phyloP scores from a whole-genome alignment of 2,888 invertebrate species.

The Gandaritis pyraliata region DNA sequence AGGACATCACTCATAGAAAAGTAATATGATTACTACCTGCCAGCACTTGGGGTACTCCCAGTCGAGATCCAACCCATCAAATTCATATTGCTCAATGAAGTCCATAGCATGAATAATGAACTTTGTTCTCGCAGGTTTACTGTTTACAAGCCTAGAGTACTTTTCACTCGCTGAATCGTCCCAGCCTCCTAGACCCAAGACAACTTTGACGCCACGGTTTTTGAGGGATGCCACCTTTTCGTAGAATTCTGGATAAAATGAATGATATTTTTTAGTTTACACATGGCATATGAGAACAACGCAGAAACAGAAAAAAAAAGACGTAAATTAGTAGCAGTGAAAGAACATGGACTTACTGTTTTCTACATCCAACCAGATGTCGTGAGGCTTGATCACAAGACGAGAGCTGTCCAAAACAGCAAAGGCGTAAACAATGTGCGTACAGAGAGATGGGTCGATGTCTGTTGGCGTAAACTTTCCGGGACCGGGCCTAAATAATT shows the following conservation, averaged over 20 bases:
- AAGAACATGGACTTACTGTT: slow-evolving; percentile 86
- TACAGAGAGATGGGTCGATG: slow-evolving; percentile 93
- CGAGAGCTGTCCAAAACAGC: slow-evolving; percentile 92
- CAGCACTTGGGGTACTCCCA: slow-evolving; percentile 98
- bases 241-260: slow-evolving; percentile 88
- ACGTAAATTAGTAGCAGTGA: not conserved
- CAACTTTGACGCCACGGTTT: slow-evolving; percentile 89
- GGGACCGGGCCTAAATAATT: slow-evolving; percentile 86
- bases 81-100: slow-evolving; percentile 91
- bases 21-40: slow-evolving; percentile 84
- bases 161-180: slow-evolving; percentile 96
- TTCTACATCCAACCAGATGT: slow-evolving; percentile 95
- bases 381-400: slow-evolving; percentile 92
- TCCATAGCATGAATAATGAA: slow-evolving; percentile 91
- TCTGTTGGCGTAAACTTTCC: slow-evolving; percentile 93
- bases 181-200: slow-evolving; percentile 97
- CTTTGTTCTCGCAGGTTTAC: slow-evolving; percentile 86
- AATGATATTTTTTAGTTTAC: not conserved
- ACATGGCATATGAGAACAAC: not conserved
- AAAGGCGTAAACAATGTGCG: slow-evolving; percentile 96
- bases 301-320: not conserved
- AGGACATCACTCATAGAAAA: not conserved
- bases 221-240: slow-evolving; percentile 92
- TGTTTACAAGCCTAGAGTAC: slow-evolving; percentile 92
- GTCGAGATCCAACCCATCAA: slow-evolving; percentile 96